A percentile compares a stretch with the other conserved stretches of the same genome.
phyloP scores from a whole-genome alignment of 2,888 invertebrate genomes.

The Eupithecia insigniata region DNA sequence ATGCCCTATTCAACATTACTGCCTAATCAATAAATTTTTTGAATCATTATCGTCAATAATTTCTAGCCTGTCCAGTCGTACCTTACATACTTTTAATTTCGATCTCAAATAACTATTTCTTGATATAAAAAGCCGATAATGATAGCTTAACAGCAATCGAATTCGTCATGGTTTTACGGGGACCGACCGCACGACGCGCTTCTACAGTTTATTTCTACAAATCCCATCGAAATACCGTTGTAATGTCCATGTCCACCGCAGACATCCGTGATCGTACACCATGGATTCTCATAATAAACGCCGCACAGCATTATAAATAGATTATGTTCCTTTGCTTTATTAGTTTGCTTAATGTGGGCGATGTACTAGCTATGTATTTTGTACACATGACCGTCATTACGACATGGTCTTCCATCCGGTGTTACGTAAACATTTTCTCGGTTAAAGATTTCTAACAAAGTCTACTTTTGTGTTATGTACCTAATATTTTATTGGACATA shows the following conservation, averaged over 20 bases:
- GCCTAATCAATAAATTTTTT: not conserved
- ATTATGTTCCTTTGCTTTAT: constrained; percentile 33
- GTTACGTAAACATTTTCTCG: constrained; percentile 6
- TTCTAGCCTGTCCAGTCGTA: no score
- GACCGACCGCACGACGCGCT: not conserved
- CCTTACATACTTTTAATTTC: no score
- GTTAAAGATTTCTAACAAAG: not conserved
- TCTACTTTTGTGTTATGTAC: not conserved
- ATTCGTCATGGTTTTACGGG: not conserved
- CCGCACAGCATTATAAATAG: constrained; percentile 40
- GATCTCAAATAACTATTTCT: not conserved
- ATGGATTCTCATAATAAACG: constrained; percentile 28
- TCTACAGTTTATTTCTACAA: constrained; percentile 31
- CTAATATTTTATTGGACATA: not conserved
- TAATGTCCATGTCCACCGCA: constrained; percentile 34
- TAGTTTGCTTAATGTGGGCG: constrained; percentile 23
- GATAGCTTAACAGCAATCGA: not conserved
- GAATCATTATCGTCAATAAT: not conserved
- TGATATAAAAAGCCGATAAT: not conserved
- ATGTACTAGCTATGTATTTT: constrained; percentile 16
- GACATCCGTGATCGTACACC: constrained; percentile 34
- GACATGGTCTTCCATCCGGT: constrained; percentile 14
- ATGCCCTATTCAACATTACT: not conserved
- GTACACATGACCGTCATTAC: constrained; percentile 19
- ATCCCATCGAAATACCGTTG: constrained; percentile 29